These are phyloP conservation scores for Drosophila simulans DNA, from an alignment of 1,140 invertebrate genomes.

Conservation along the genomic window DNA sequence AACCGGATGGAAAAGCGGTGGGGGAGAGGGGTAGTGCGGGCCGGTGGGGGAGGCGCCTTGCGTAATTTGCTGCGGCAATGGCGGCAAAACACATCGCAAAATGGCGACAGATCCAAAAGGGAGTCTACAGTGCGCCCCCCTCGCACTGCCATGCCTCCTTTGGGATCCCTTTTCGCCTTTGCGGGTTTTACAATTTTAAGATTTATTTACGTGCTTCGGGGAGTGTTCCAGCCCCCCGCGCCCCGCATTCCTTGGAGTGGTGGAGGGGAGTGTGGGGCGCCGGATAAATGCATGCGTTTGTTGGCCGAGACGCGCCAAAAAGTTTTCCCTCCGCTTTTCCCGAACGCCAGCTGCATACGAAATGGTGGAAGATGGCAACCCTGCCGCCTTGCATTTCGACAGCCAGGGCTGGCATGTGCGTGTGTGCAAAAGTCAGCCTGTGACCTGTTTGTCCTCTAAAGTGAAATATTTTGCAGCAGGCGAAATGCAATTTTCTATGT, in stretches of 20 bases:
- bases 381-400: slow-evolving; percentile 3
- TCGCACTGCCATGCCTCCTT: neutral
- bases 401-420: slow-evolving; percentile 28
- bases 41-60: slow-evolving; percentile 44
- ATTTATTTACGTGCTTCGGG: slow-evolving; percentile 80
- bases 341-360: slow-evolving; percentile 75
- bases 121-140: neutral
- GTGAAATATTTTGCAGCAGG: slow-evolving; percentile 81
- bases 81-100: slow-evolving; percentile 81
- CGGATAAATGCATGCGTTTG: slow-evolving; percentile 73
- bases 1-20: slow-evolving; percentile 33
- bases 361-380: slow-evolving; percentile 38
- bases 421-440: slow-evolving; percentile 77
- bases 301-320: slow-evolving; percentile 76
- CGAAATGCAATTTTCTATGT: slow-evolving; percentile 74
- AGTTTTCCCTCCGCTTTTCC: slow-evolving; percentile 45
- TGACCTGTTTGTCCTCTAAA: slow-evolving; percentile 84
- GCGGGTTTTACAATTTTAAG: slow-evolving; percentile 83
- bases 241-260: too few relatives aligned
- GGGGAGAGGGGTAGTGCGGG: neutral
- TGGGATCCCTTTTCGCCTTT: slow-evolving; percentile 38
- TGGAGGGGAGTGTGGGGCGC: neutral
- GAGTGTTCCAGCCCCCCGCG: slow-evolving; percentile 7
- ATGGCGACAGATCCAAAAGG: slow-evolving; percentile 71
- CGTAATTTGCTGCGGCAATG: slow-evolving; percentile 80